Base-by-base conservation (phyloP, 2,797 vertebrate species). In the Amniataba percoides region DNA sequence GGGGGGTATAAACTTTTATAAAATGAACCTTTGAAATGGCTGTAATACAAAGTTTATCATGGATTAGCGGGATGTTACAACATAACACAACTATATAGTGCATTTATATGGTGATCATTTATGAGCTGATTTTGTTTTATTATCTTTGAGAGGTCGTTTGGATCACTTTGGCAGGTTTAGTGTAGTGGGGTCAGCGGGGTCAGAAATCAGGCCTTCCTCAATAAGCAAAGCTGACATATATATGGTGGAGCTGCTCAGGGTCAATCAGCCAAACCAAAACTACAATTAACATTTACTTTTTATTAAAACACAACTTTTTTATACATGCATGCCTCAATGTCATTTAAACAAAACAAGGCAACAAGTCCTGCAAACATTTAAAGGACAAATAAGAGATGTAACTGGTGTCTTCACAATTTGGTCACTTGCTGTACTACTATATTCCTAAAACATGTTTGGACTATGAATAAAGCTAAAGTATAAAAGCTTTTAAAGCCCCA, bases 11-110 rank as follows among this genome's bases (percentile, higher is more conserved):
- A 69, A 62, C 48, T 36, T 0, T 11, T 18, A 31, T 57, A 25
- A 64, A 4, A 55, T 51, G 21, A 53, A 71, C 62, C 60, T 63
- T 71, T 55, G n/a, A 18, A 34, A 70, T 59, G 16, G 16, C 73
- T 57, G 25, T 1, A 61, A 57, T 76, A 18, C 21, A 77, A 23
- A 71, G 57, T 19, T 64, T 75, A 85, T 81, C 67, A 65, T 43
- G 5, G 18, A 59, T 64, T 62, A 48, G 15, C 52, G n/a, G 52
- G 3, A 62, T 45, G 6, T 59, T 67, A 70, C 31, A 67, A 68
- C 21, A 46, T 43, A 18, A 81, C 18, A 31, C 9, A 3, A 34
- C 21, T 19, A 43, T 6, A 16, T n/a, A 21, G 12, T 45, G 15
- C 49, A 49, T 55, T 57, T 46, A 23, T 39, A 69, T 9, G 36